Percentiles rank a stretch among this genome's conserved stretches.
phyloP scores from a whole-genome alignment of 2,113 vertebrate genomes.

The Erythrolamprus reginae region DNA sequence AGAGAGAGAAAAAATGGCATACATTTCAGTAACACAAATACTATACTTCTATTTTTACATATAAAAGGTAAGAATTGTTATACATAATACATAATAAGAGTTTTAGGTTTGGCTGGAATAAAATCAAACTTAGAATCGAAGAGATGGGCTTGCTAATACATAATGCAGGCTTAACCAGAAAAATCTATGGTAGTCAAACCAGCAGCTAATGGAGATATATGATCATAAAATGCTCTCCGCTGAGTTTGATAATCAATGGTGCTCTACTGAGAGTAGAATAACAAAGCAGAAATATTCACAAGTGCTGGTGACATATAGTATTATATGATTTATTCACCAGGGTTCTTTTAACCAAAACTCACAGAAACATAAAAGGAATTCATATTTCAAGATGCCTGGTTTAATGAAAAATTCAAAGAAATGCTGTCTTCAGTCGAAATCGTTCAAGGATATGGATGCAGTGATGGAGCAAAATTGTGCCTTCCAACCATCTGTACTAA shows the following conservation, averaged over 20 bases:
- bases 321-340: constrained; percentile 86
- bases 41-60: constrained; percentile 84
- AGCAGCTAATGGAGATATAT: constrained; percentile 99
- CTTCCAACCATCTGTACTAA: constrained; percentile 81
- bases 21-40: constrained; percentile 82
- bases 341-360: constrained; percentile 87
- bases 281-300: constrained; percentile 95
- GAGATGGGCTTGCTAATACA: constrained; percentile 91
- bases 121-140: constrained; percentile 87
- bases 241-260: constrained; percentile 99
- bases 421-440: constrained; percentile 78
- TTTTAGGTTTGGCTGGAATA: constrained; percentile 74
- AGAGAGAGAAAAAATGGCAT: constrained; percentile 71
- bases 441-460: constrained; percentile 74
- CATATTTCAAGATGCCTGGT: constrained; percentile 91
- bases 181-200: constrained; percentile 99
- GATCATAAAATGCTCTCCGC: constrained; percentile 94
- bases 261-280: constrained; percentile 91
- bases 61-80: constrained; percentile 92
- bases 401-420: constrained; percentile 88
- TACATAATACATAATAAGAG: constrained; percentile 97
- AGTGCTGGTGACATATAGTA: constrained; percentile 79
- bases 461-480: constrained; percentile 77
- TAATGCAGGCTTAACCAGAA: constrained; percentile 93
- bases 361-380: constrained; percentile 91